phyloP scores from a whole-genome alignment of 2,797 vertebrate genomes.

The Scolopax bukidnonensis region DNA sequence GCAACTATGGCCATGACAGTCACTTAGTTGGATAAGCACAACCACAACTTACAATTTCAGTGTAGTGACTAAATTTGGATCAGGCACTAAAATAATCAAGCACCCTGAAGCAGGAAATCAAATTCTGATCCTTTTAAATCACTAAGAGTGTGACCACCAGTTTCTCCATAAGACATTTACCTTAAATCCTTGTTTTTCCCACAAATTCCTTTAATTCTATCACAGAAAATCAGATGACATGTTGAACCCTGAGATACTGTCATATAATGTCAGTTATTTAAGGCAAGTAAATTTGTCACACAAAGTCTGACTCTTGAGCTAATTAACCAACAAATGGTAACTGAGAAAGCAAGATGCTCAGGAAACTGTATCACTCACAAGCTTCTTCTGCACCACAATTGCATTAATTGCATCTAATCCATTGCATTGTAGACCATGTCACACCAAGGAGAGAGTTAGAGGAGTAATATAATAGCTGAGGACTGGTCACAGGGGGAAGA shows the following conservation, averaged over 20 bases:
- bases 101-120: not conserved
- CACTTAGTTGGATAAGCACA: not conserved
- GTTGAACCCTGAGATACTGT: not conserved
- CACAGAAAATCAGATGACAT: not conserved
- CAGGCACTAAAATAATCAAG: not conserved
- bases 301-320: not conserved
- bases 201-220: not conserved
- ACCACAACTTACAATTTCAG: not conserved
- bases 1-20: not conserved
- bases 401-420: too few species aligned
- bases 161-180: not conserved
- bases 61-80: not conserved
- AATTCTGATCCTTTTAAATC: not conserved
- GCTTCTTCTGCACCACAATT: not conserved
- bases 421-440: not conserved
- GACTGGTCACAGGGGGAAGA: not conserved
- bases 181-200: not conserved
- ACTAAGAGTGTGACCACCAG: not conserved
- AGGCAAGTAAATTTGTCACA: not conserved
- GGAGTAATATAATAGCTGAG: not conserved
- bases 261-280: not conserved
- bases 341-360: not conserved
- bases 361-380: not conserved
- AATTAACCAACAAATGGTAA: not conserved
- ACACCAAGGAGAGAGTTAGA: not conserved